phyloP scores from a whole-genome alignment of 2,113 vertebrate genomes.

The Apteryx owenii region DNA sequence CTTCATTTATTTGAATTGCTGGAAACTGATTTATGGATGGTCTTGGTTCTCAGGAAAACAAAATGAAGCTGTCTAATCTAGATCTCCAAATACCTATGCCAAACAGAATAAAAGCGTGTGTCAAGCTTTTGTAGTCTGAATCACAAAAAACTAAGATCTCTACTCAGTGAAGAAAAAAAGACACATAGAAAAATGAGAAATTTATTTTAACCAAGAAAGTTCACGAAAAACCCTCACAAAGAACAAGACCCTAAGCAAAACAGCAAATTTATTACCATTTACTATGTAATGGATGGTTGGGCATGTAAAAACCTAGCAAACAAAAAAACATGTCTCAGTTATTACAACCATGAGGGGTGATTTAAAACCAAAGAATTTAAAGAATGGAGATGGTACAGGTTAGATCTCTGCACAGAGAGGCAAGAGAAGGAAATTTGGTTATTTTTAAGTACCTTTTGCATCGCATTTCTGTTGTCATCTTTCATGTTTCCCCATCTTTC shows the following conservation, averaged over 20 bases:
- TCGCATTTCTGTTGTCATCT: background rate
- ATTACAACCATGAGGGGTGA: background rate
- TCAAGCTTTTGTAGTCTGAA: background rate
- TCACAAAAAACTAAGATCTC: background rate
- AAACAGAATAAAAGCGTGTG: background rate
- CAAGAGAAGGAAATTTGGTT: background rate
- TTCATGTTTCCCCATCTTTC: background rate
- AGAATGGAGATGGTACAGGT: background rate
- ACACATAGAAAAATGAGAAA: background rate
- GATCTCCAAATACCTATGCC: background rate
- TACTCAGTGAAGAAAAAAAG: background rate
- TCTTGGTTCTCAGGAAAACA: background rate
- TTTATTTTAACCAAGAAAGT: background rate
- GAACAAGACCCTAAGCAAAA: background rate
- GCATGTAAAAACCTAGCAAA: background rate
- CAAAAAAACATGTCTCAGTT: background rate
- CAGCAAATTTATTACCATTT: background rate
- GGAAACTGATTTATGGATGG: background rate
- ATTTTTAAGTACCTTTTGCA: background rate
- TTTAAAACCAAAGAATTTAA: background rate
- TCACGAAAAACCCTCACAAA: background rate
- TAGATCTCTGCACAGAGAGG: background rate
- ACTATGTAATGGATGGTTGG: background rate
- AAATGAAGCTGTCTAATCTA: background rate
- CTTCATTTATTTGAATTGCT: background rate